Evolutionary conservation across 2,113 vertebrate genomes (phyloP).

Genomic region (Sinocyclocheilus anshuiensis): DNA sequence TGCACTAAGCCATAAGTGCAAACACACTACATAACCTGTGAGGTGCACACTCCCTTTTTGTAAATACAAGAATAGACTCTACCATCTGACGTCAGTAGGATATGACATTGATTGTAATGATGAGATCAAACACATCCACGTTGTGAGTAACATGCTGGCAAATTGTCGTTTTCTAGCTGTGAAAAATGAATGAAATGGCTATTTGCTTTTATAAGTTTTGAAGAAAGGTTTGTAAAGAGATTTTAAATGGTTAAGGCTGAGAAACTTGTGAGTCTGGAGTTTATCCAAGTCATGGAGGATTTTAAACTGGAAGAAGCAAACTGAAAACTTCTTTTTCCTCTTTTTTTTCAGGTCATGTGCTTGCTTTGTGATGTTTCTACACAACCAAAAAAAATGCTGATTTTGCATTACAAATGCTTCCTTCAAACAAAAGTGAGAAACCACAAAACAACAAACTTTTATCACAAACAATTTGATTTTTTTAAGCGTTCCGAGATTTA

Average conservation of each 20-base stretch:
- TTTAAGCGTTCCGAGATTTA: neutral
- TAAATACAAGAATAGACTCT: constrained; percentile 35
- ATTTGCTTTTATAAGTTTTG: neutral
- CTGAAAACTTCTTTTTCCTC: neutral
- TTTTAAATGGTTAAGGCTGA: neutral
- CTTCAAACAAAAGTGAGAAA: neutral
- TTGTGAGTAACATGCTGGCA: neutral
- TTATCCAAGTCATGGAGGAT: no score
- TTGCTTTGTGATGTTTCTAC: constrained; percentile 14
- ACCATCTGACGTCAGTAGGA: neutral
- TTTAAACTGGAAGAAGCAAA: no score
- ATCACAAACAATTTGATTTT: neutral
- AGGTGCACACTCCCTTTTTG: constrained; percentile 38
- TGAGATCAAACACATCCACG: neutral
- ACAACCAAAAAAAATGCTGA: constrained; percentile 6
- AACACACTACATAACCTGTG: neutral
- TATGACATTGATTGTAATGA: neutral
- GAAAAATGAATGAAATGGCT: neutral
- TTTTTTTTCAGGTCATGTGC: constrained; percentile 37
- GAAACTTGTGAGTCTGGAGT: neutral
- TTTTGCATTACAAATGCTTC: neutral
- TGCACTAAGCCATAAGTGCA: neutral
- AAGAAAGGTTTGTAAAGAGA: neutral
- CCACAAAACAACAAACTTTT: neutral
- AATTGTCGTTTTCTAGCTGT: neutral